Evolutionary conservation across 1,140 invertebrate genomes (phyloP), one percentile per base, ranked within the genome.

Genomic region (Trichomalopsis sarcophagae): DNA sequence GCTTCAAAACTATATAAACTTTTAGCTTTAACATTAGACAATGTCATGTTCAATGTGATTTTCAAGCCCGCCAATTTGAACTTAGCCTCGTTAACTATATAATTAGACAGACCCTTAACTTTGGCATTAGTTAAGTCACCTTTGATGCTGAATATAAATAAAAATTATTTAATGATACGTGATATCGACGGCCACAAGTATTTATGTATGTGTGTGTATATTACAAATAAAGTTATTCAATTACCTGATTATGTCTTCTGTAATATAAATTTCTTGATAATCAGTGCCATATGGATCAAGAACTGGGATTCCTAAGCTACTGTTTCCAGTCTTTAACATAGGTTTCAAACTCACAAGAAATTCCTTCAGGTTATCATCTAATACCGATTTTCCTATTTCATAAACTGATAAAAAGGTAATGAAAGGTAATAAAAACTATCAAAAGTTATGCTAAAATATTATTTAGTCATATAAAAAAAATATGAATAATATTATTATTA

Each of bases 61-160:
- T 84, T 83, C 27, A 79, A 44, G 50, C 27, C 44, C 3, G 5
- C 44, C 14, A 80, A 11, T 36, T 47, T 30, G 47, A 87, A 77
- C 50, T 27, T 10, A 14, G 84, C 82, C 17, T 71, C 50, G 21
- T 77, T 75, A 0, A 83, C 83, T 44, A 77, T 68, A 17, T 86
- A 86, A 77, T 81, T 66, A 44, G 86, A 86, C 5, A 84, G 30
- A 50, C 83, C 86, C 6, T 40, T 13, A 55, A 85, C 30, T 21
- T 74, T 23, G 11, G n/a, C 11, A 66, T 68, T 7, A n/a, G 27
- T 47, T 14, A 71, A 2, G 2, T 71, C 23, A 30, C 17, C 62
- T 11, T 69, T 13, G 11, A 75, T 44, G 30, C 78, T 68, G 50
- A 27, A 78, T 21, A 78, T 47, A 17, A 44, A 40, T 9, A 36